phyloP scores from a whole-genome alignment of 2,797 vertebrate genomes.

The Sebastes kiyomatsui region DNA sequence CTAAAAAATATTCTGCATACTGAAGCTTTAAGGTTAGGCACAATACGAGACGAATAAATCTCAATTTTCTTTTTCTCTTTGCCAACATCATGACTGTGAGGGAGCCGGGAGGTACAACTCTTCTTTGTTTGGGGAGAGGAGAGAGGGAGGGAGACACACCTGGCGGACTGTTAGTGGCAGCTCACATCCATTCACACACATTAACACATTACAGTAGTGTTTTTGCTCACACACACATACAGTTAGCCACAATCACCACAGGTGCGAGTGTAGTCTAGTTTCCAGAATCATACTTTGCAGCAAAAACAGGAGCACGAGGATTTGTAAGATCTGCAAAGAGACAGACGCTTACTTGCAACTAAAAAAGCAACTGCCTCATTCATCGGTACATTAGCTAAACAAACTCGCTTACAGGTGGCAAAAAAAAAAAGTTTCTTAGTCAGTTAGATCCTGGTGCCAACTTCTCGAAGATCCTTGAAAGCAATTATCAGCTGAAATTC shows the following conservation, averaged over 20 bases:
- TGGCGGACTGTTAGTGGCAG: too few relatives aligned
- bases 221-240: background rate
- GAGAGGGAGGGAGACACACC: too few relatives aligned
- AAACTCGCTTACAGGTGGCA: slow-evolving; percentile 49
- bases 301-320: slow-evolving; percentile 22
- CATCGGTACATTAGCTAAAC: slow-evolving; percentile 48
- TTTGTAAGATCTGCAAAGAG: slow-evolving; percentile 19
- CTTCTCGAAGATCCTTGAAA: slow-evolving; percentile 4
- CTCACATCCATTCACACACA: too few relatives aligned
- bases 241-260: slow-evolving; percentile 1
- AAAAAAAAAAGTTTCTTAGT: slow-evolving; percentile 20
- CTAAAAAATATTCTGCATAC: too few relatives aligned
- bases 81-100: too few relatives aligned
- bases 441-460: slow-evolving; percentile 13
- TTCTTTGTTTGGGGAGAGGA: background rate
- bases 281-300: slow-evolving; percentile 8
- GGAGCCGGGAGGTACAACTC: too few relatives aligned
- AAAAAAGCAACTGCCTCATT: background rate
- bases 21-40: background rate
- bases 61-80: background rate
- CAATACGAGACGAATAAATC: background rate
- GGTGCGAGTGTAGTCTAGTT: background rate
- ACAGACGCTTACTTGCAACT: slow-evolving; percentile 6
- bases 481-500: slow-evolving; percentile 1
- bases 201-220: too few relatives aligned